phyloP scores from a whole-genome alignment of 2,888 invertebrate genomes.

The Ectemnius continuus region DNA sequence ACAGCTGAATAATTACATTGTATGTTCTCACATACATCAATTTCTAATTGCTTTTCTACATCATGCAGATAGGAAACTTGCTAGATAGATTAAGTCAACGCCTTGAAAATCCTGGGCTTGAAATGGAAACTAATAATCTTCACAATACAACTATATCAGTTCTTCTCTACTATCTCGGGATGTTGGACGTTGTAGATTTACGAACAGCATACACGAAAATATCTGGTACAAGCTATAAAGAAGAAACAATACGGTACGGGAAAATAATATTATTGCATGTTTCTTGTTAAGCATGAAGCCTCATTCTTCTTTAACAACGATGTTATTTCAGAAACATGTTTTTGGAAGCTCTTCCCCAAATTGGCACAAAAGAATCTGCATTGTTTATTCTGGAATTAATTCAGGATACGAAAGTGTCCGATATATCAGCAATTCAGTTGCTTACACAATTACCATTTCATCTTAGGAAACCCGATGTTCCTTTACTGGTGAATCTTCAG shows the following conservation, averaged over 20 bases:
- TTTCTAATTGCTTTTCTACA: constrained; percentile 14
- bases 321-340: constrained; percentile 82
- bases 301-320: constrained; percentile 9
- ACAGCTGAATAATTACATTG: neutral
- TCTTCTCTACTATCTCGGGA: constrained; percentile 76
- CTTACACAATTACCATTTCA: constrained; percentile 86
- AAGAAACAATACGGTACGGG: constrained; percentile 83
- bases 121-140: constrained; percentile 71
- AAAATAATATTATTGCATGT: neutral
- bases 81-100: constrained; percentile 73
- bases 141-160: constrained; percentile 77
- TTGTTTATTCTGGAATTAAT: constrained; percentile 84
- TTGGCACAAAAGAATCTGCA: constrained; percentile 84
- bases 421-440: constrained; percentile 83
- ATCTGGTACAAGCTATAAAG: constrained; percentile 85
- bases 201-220: constrained; percentile 72
- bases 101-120: constrained; percentile 74
- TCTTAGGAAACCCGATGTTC: constrained; percentile 81
- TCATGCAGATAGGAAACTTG: constrained; percentile 68
- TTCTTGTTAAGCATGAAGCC: neutral
- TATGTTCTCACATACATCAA: neutral
- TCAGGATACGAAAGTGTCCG: constrained; percentile 82
- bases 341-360: constrained; percentile 85
- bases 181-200: constrained; percentile 75
- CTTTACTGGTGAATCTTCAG: constrained; percentile 81